Conservation (phyloP, 2,888 invertebrate genomes). For the Phorcus lineatus region DNA sequence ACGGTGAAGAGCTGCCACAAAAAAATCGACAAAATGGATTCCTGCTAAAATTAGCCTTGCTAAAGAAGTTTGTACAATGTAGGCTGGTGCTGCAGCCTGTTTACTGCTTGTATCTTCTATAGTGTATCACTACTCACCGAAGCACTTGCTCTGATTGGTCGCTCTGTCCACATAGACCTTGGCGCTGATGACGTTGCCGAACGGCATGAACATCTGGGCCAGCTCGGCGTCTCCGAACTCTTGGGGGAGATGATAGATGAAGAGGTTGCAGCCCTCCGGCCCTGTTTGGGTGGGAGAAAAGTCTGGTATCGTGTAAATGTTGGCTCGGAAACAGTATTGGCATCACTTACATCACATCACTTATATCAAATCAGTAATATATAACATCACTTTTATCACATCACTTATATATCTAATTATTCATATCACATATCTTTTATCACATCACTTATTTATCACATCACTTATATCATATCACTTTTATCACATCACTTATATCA, state of each 20-base stretch:
- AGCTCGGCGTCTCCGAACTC: slow-evolving; percentile 99
- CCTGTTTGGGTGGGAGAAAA: slow-evolving; percentile 78
- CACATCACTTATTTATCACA: no score
- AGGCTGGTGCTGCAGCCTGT: no score
- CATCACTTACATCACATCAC: not conserved
- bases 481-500: no score
- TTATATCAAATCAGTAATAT: not conserved
- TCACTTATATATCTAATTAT: no score
- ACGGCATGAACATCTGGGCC: slow-evolving; percentile 99
- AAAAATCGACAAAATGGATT: no score
- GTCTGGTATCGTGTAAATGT: not conserved
- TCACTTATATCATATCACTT: no score
- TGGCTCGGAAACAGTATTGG: not conserved
- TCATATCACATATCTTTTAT: no score
- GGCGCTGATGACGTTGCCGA: slow-evolving; percentile 99
- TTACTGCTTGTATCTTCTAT: not conserved
- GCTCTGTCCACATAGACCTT: slow-evolving; percentile 99
- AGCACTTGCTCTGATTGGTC: slow-evolving; percentile 99
- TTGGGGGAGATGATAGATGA: slow-evolving; percentile 99
- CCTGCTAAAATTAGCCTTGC: no score
- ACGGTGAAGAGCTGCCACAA: no score
- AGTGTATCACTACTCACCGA: slow-evolving; percentile 84
- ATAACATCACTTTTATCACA: no score
- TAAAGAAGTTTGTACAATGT: no score
- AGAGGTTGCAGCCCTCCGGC: slow-evolving; percentile 99